Conservation (phyloP, 2,888 invertebrate species). For the Eilema depressum region DNA sequence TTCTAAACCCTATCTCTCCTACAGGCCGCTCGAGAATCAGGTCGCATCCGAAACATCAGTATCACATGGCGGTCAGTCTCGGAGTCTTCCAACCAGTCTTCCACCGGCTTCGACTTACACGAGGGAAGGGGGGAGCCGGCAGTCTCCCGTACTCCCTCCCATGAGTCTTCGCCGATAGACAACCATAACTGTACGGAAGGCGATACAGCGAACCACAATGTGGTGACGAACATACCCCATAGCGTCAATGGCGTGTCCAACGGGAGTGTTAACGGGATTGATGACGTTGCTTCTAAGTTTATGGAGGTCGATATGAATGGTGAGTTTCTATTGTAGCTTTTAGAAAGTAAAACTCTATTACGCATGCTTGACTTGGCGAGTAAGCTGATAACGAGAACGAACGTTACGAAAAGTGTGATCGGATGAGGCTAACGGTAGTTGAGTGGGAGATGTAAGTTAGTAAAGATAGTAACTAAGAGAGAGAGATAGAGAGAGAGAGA, state of each 20-base stretch:
- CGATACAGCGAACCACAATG: slow-evolving; percentile 59
- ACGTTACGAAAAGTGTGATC: no score
- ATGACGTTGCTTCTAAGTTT: slow-evolving; percentile 72
- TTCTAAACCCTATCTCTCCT: neutral
- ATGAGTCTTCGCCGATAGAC: slow-evolving; percentile 60
- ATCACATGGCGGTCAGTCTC: slow-evolving; percentile 84
- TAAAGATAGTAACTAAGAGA: no score
- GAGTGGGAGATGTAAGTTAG: no score
- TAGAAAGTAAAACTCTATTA: no score
- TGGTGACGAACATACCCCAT: slow-evolving; percentile 43
- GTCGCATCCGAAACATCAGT: slow-evolving; percentile 77
- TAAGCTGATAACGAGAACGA: no score
- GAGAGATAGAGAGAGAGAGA: no score
- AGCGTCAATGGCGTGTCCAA: slow-evolving; percentile 59
- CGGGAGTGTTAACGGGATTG: slow-evolving; percentile 63
- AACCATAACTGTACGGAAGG: slow-evolving; percentile 60
- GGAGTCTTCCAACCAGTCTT: slow-evolving; percentile 82
- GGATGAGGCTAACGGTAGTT: no score
- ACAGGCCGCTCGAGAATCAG: slow-evolving; percentile 71
- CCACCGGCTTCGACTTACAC: slow-evolving; percentile 71
- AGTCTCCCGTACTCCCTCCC: slow-evolving; percentile 48
- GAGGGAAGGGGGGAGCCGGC: slow-evolving; percentile 58
- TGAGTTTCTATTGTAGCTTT: slow-evolving; percentile 52
- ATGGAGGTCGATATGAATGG: slow-evolving; percentile 81
- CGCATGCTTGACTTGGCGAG: no score